Evolutionary conservation across 2,797 vertebrate species (phyloP).

Genomic region (Alouatta caraya): DNA sequence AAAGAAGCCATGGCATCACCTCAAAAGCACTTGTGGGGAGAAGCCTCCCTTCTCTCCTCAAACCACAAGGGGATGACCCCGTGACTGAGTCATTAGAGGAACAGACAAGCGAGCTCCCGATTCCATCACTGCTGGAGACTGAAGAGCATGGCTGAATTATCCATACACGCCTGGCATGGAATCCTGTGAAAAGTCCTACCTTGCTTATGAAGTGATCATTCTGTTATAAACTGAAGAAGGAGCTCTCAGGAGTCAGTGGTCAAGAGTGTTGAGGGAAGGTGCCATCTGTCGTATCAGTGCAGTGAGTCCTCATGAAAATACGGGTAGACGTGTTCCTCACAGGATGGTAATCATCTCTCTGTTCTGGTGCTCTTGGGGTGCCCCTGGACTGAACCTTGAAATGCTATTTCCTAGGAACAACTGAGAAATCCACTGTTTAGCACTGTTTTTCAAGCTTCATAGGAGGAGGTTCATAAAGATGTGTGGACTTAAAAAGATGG

Average conservation of each 20-base stretch:
- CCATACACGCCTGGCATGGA: fast-evolving
- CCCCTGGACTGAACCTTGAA: not conserved
- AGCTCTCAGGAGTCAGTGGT: not conserved
- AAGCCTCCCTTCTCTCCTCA: not conserved
- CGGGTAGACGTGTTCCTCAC: not conserved
- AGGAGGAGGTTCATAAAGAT: not conserved
- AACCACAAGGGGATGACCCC: not conserved
- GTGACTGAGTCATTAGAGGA: not conserved
- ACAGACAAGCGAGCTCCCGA: not conserved
- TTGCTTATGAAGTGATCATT: not conserved
- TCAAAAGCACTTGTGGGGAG: not conserved
- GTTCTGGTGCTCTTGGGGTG: not conserved
- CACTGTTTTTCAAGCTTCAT: not conserved
- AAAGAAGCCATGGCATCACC: not conserved
- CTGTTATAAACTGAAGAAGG: not conserved
- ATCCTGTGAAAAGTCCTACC: not conserved
- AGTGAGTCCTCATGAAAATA: not conserved
- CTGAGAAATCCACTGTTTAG: not conserved
- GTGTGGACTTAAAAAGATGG: not conserved
- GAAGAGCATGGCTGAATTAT: not conserved
- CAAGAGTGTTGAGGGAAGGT: fast-evolving
- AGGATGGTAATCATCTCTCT: not conserved
- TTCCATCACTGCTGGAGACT: not conserved
- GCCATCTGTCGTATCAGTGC: fast-evolving
- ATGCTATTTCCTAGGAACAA: not conserved